Evolutionary conservation across 2,113 vertebrate genomes (phyloP).

Genomic region (Himantopus leucocephalus): DNA sequence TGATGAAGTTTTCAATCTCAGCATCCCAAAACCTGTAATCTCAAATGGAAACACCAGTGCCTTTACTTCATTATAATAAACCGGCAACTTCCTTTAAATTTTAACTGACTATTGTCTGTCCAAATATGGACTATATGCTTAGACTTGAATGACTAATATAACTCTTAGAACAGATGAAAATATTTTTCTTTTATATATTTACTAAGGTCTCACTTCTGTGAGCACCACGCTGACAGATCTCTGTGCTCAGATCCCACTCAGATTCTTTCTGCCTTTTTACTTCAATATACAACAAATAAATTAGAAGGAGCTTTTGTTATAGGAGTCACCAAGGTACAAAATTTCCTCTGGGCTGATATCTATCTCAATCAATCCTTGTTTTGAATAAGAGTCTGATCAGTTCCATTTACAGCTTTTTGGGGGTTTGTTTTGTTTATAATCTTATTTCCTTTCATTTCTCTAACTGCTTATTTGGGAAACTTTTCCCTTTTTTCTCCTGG

Average conservation of each 20-base stretch:
- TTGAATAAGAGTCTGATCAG: neutral
- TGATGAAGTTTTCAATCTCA: neutral
- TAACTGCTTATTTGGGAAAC: neutral
- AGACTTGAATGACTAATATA: neutral
- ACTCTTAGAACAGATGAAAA: neutral
- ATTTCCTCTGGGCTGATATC: neutral
- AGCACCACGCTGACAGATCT: neutral
- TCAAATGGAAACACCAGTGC: neutral
- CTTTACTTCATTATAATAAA: neutral
- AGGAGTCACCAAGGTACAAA: neutral
- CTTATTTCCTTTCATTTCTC: neutral
- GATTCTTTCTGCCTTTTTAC: neutral
- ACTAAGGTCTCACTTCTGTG: neutral
- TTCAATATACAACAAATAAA: neutral
- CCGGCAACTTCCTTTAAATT: neutral
- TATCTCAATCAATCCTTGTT: neutral
- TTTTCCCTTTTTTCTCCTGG: neutral
- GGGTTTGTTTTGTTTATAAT: neutral
- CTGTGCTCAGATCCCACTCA: neutral
- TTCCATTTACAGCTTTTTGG: neutral
- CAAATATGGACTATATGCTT: neutral
- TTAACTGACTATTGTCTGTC: neutral
- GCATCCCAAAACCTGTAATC: neutral
- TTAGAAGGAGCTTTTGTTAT: neutral
- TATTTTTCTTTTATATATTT: neutral